Evolutionary conservation across 2,797 vertebrate genomes (phyloP), one percentile per base, ranked within the genome.

Genomic region (Halcyon chelicuti): DNA sequence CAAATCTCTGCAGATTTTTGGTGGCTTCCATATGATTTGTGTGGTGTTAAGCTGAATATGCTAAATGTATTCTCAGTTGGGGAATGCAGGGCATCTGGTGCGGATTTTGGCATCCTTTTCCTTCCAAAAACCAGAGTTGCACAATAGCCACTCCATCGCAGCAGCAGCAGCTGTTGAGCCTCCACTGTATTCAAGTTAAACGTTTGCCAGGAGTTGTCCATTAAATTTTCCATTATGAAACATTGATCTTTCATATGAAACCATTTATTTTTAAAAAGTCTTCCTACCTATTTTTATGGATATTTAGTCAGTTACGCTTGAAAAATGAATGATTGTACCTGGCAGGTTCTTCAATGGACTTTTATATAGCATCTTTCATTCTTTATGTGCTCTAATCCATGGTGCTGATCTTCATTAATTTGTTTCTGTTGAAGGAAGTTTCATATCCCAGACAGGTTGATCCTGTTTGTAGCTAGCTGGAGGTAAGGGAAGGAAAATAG

Each of bases 251-350:
- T 84, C 42, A 31, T 72, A 57, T 81, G 25, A 88, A 94, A n/a
- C 19, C 66, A 84, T 77, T 92, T 90, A 23, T 82, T 94, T 95
- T 95, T 62, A 9, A 84, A 66, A 92, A 76, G 5, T 37, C 15
- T 67, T n/a, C 11, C 8, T 74, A 42, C 47, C 31, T 23, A 17
- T 88, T 88, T 86, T 88, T 79, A 62, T 58, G 35, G 35, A 6
- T 66, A 52, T 76, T 70, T 82, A 40, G 52, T 87, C 46, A 7
- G 1, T 68, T 67, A 3, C 23, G 82, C 29, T 67, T 88, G 58
- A 86, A 77, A 79, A 90, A 92, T 20, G 40, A 82, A 35, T 72
- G 42, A 54, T 23, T 79, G 9, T 66, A 61, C 28, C 23, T 77
- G 90, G 31, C 47, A 84, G 51, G 78, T 82, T 28, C 22, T 55